Evolutionary conservation across 1,140 invertebrate species (phyloP), one percentile per base, ranked within the genome.

Genomic region (Paraescarpia echinospica): DNA sequence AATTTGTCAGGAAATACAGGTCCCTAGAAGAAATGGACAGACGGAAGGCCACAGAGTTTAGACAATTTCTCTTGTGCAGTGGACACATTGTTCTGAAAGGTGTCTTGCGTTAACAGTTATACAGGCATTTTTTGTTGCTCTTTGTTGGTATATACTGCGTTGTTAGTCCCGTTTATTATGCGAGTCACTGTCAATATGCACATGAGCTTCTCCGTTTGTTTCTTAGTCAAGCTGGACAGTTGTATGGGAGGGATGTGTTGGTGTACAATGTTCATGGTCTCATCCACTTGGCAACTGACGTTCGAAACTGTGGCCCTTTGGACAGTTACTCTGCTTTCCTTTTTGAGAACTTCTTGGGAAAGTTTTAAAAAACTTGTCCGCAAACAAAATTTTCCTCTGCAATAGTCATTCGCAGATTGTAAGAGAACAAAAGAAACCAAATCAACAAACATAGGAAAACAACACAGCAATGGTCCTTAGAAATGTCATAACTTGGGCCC

Each of bases 11-110:
- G 93, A 96, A 96, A 93, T 95, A 96, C 14, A 93, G 96, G 92
- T 77, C 92, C 34, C 93, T 96, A 2, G 48, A 91, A 33, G 95
- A 96, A 89, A 34, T 96, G 51, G 94, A 95, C 9, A 92, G 94
- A 51, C 96, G 95, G 95, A 96, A 96, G 95, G 96, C 96, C 22
- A 96, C 96, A 34, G 96, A 96, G 94, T 96, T 96, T 94, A 93
- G 96, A 33, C 94, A 95, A 90, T 96, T 96, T 95, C 92, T 96
- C 34, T 92, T 96, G 9, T 96, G 96, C 94, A 95, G 95, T 35
- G 96, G 96, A 31, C 94, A 95, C 89, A 93, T 96, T 51, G 94
- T 95, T 48, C 93, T 96, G 48, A 95, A 94, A 93, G 92, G 94
- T 91, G 93, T 94, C 90, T 34, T 96, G 35, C 89, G 93, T 91